These are phyloP conservation scores for Orchesella flavescens DNA, from an alignment of 2,888 invertebrate species.

Conservation along the genomic window DNA sequence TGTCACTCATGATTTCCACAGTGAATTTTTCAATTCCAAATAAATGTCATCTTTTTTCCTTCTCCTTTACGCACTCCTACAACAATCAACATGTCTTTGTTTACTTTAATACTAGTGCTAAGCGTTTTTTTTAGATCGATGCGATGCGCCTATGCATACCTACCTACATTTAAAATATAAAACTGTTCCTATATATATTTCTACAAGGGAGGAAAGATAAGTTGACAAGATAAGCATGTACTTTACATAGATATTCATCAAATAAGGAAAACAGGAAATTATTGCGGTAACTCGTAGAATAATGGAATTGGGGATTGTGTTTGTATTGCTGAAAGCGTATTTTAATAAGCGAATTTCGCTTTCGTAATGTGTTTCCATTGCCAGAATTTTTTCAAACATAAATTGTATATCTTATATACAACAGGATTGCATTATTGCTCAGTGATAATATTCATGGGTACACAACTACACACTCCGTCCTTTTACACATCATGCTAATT, in stretches of 20 bases:
- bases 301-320: constrained; percentile 37
- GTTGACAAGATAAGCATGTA: neutral
- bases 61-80: neutral
- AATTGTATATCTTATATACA: too few species aligned
- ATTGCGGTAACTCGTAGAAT: constrained; percentile 32
- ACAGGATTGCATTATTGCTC: too few species aligned
- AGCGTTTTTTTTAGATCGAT: too few species aligned
- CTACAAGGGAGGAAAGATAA: neutral
- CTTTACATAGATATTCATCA: constrained; percentile 52
- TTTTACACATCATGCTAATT: neutral
- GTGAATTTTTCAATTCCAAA: constrained; percentile 41
- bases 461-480: too few species aligned
- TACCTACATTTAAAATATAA: neutral
- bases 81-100: neutral
- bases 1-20: constrained; percentile 53
- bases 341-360: constrained; percentile 28
- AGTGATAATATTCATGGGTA: too few species aligned
- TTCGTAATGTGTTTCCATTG: neutral
- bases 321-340: constrained; percentile 19
- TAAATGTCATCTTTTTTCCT: constrained; percentile 19
- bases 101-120: neutral
- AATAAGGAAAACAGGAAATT: constrained; percentile 45
- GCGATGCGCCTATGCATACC: neutral
- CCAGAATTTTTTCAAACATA: neutral
- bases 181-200: neutral